A percentile compares a stretch with the other conserved stretches of the same genome.
Evolutionary conservation across 1,140 invertebrate genomes (phyloP).

Genomic region (Orius laevigatus): DNA sequence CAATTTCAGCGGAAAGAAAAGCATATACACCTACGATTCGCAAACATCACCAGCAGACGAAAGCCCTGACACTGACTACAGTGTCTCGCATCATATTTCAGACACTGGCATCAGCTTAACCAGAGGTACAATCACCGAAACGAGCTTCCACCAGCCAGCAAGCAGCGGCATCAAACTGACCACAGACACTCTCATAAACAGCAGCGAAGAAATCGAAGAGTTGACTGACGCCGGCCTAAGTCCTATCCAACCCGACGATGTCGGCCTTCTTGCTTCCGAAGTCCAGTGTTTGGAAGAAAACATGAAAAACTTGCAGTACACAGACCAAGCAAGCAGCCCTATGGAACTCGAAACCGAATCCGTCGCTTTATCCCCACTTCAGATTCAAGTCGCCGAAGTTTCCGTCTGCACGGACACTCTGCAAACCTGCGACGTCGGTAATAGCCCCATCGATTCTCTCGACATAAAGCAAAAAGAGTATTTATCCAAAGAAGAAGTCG

Average conservation of each 20-base stretch:
- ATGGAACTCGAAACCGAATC: conserved; percentile 26
- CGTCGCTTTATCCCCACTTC: conserved; percentile 25
- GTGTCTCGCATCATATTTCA: conserved; percentile 32
- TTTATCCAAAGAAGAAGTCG: conserved; percentile 10
- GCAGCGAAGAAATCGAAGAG: conserved; percentile 32
- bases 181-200: conserved; percentile 30
- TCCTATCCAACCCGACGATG: conserved; percentile 34
- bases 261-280: conserved; percentile 22
- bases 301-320: conserved; percentile 23
- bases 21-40: conserved; percentile 30
- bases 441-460: conserved; percentile 29
- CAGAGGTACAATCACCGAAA: conserved; percentile 29
- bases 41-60: conserved; percentile 24
- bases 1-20: conserved; percentile 32
- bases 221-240: conserved; percentile 36
- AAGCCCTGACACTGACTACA: conserved; percentile 31
- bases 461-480: conserved; percentile 19
- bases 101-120: conserved; percentile 36
- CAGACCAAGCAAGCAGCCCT: conserved; percentile 31
- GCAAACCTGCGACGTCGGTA: conserved; percentile 30
- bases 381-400: conserved; percentile 31
- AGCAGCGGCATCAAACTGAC: conserved; percentile 22
- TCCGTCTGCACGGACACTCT: conserved; percentile 31
- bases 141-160: conserved; percentile 26
- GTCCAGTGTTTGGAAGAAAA: conserved; percentile 26